Evolutionary conservation across 2,113 vertebrate genomes (phyloP), one percentile per base, ranked within the genome.

Genomic region (Alosa alosa): DNA sequence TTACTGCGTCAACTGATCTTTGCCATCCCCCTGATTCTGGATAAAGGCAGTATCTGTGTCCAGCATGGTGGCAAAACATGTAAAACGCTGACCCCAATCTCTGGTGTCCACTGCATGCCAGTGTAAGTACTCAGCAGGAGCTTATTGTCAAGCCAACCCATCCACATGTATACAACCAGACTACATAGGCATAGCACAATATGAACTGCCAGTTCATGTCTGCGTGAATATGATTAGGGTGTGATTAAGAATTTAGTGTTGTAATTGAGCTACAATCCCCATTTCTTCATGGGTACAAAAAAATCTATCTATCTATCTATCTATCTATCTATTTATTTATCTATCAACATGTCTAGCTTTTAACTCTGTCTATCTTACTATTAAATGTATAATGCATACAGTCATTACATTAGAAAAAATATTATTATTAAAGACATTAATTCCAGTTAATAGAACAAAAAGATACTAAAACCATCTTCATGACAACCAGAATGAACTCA

Each of bases 1-100:
- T 92, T 90, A 94, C 91, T 84, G 82, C 31, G 85, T 17, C 46
- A 86, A 90, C 85, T 87, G 88, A 91, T 86, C 83, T 89, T 88
- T 83, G 84, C 85, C 64, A 15, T 84, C 82, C 82, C 84, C 36
- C 72, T 78, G 72, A 15, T 36, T 15, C 72, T 36, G 31, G 25
- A 36, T 78, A 39, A 78, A 78, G 31, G 72, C 78, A 78, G 81
- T 41, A 68, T 83, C 60, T 83, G 72, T 78, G 72, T 88, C 55
- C 82, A 44, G n/a, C 85, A 39, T 87, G 81, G 25, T 49, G 49
- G 39, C 75, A 44, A 86, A 85, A 85, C 81, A 86, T 87, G 85
- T 83, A 68, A 50, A 84, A 49, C 45, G 50, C 78, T 82, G 22
- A 45, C 82, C 88, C 31, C 10, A 3, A 39, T 78, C 72, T 36